Conservation (phyloP, 2,888 invertebrate genomes). For the Xestoiulus laeticollis region DNA sequence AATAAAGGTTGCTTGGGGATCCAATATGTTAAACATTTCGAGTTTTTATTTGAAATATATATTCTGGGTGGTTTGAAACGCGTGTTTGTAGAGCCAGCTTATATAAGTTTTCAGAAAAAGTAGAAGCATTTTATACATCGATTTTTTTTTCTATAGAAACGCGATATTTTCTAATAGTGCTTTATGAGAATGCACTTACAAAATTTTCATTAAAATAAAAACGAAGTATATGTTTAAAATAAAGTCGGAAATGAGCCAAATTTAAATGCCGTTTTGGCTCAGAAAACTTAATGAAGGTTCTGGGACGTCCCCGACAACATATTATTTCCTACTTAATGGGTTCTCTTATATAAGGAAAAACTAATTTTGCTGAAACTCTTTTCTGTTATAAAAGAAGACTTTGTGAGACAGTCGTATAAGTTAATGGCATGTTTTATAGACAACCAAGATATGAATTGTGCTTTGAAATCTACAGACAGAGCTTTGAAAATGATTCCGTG, state of each 20-base stretch:
- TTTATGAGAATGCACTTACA: background rate
- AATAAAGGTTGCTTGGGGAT: constrained; percentile 1
- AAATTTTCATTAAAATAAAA: background rate
- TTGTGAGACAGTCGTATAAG: background rate
- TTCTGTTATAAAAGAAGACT: background rate
- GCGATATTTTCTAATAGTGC: background rate
- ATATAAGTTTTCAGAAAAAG: background rate
- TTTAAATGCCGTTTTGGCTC: constrained; percentile 22
- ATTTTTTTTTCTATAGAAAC: background rate
- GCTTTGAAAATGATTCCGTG: background rate
- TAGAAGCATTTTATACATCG: background rate
- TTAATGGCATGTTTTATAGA: background rate
- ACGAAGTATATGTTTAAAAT: background rate
- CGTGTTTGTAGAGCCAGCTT: background rate
- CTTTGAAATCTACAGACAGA: background rate
- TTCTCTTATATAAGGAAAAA: background rate
- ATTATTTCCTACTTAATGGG: background rate
- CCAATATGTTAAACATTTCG: background rate
- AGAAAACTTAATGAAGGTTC: background rate
- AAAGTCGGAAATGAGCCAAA: background rate
- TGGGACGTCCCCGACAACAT: background rate
- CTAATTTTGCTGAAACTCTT: background rate
- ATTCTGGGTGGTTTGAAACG: background rate
- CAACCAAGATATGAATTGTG: background rate
- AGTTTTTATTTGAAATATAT: background rate